Evolutionary conservation across 1,140 invertebrate species (phyloP), one percentile per base, ranked within the genome.

Genomic region (Platyura marginata): DNA sequence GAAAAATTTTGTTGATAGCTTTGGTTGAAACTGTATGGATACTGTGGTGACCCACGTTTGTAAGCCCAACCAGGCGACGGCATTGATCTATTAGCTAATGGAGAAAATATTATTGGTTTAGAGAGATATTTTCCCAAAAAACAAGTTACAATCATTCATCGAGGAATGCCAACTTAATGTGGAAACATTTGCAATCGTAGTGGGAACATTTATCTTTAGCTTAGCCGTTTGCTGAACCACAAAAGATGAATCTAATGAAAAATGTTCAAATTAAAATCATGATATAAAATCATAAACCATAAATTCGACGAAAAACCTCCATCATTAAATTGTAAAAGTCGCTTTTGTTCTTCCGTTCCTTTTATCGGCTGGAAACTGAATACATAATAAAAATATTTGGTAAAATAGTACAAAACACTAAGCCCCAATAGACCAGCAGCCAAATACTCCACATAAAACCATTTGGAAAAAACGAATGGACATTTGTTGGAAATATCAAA

Each of bases 321-420:
- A 21, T 44, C 44, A 39, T 55, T 57, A 35, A 62, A 54, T 44
- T 52, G 51, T 13, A 68, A 47, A 21, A 68, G 46, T 44, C 52
- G 51, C 37, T 58, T 54, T 21, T 68, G 64, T 42, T 51, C 44
- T 18, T 50, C 45, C 11, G 57, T 66, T 3, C 63, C 56, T 8
- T 48, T 29, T 10, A 66, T 48, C 23, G 51, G 50, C 37, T 59
- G 53, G 2, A 46, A 47, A 21, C 43, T 45, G 4, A 62, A 45
- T 29, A 55, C 44, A 41, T 58, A 54, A 41, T 51, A 54, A 18
- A 62, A 35, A 49, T 65, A 65, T 44, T 57, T 59, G 21, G 38
- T 48, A 34, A 68, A 47, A 46, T 67, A 62, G 46, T 59, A 66
- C 3, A 62, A 4, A 1, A 57, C 47, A 48, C 66, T 67, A 1